Conservation (phyloP, 2,888 invertebrate species). For the Trachelus troglodyta region DNA sequence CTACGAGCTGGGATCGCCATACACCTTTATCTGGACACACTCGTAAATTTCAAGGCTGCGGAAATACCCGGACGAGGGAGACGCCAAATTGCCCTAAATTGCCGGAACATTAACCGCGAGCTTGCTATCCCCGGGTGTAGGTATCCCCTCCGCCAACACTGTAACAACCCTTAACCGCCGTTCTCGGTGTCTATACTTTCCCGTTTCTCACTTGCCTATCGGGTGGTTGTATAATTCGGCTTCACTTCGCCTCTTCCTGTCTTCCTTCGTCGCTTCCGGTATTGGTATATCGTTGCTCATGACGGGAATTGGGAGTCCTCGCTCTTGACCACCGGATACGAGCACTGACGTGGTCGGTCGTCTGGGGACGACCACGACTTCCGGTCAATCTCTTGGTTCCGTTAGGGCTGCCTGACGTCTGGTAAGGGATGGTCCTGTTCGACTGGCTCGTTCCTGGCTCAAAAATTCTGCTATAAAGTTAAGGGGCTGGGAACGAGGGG, state of each 20-base stretch:
- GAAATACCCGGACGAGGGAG: slow-evolving; percentile 28
- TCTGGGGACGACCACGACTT: neutral
- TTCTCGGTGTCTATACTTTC: neutral
- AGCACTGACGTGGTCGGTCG: neutral
- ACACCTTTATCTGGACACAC: slow-evolving; percentile 15
- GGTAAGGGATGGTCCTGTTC: neutral
- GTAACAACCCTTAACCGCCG: slow-evolving; percentile 15
- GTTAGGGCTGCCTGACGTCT: neutral
- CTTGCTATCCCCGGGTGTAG: slow-evolving; percentile 17
- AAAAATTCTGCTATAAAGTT: neutral
- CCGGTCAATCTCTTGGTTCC: neutral
- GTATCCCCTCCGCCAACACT: slow-evolving; percentile 18
- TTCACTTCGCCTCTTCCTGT: neutral
- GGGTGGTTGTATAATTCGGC: neutral
- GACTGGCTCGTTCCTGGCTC: neutral
- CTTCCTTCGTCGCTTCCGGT: neutral
- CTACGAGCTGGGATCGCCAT: neutral
- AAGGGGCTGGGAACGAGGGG: neutral
- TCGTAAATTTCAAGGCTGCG: slow-evolving; percentile 44
- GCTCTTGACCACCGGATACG: neutral
- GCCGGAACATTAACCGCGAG: slow-evolving; percentile 41
- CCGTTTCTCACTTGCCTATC: neutral
- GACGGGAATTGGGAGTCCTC: neutral
- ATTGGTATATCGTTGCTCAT: neutral
- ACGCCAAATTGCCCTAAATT: slow-evolving; percentile 46